phyloP scores from a whole-genome alignment of 2,113 vertebrate genomes.

The Mirza zaza region DNA sequence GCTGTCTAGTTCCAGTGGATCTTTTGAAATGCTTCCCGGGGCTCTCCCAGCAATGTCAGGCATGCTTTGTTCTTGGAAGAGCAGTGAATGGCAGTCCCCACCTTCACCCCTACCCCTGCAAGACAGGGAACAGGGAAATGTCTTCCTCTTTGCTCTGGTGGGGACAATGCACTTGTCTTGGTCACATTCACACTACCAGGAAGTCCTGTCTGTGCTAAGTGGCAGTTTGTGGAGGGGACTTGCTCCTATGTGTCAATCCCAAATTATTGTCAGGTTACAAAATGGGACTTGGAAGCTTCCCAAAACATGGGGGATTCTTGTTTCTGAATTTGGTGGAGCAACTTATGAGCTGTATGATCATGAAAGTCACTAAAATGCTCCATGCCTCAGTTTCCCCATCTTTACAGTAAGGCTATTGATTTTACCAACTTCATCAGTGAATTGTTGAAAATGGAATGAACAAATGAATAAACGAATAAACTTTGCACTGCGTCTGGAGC shows the following conservation, averaged over 20 bases:
- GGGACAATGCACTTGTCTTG: neutral
- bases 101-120: neutral
- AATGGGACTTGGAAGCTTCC: neutral
- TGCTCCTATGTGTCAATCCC: neutral
- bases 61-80: slow-evolving; percentile 44
- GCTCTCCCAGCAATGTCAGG: slow-evolving; percentile 6
- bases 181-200: neutral
- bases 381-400: neutral
- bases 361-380: neutral
- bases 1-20: slow-evolving; percentile 69
- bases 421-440: neutral
- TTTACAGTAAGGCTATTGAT: neutral
- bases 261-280: neutral
- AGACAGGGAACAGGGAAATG: neutral
- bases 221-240: neutral
- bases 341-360: neutral
- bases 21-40: slow-evolving; percentile 58
- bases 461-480: neutral
- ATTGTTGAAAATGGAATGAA: neutral
- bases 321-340: neutral
- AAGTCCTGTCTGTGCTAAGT: neutral
- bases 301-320: neutral
- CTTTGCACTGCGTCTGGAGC: neutral
- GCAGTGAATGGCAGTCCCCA: neutral
- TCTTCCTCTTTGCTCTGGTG: neutral